phyloP scores from a whole-genome alignment of 2,888 invertebrate species.

The Melieria crassipennis region DNA sequence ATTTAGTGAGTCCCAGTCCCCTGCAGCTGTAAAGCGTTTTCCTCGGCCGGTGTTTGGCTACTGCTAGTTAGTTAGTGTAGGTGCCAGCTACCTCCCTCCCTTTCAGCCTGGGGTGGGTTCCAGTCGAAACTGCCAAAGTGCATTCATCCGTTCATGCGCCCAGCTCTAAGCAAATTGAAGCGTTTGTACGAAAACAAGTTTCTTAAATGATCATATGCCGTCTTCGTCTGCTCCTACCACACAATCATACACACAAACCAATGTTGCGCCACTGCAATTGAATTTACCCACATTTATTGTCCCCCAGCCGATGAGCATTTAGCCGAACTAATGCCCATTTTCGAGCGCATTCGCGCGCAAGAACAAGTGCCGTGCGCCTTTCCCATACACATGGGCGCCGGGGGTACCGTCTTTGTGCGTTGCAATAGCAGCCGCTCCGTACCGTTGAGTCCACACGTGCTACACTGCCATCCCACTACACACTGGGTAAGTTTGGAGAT shows the following conservation, averaged over 20 bases:
- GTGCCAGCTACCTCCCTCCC: too few species aligned
- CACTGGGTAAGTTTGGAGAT: conserved; percentile 69
- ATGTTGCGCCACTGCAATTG: not conserved
- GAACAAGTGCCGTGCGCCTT: conserved; percentile 92
- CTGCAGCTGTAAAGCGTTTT: too few species aligned
- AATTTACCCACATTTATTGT: not conserved
- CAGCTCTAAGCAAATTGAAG: conserved; percentile 20
- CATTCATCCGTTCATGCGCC: not conserved
- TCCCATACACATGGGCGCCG: conserved; percentile 85
- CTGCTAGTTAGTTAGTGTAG: too few species aligned
- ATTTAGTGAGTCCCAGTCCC: too few species aligned
- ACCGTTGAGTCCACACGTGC: conserved; percentile 73
- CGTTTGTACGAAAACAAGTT: conserved; percentile 20
- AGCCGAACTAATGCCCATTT: conserved; percentile 95
- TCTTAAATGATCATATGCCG: conserved; percentile 63
- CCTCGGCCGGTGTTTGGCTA: too few species aligned
- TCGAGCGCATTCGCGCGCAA: conserved; percentile 90
- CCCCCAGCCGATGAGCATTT: conserved; percentile 88
- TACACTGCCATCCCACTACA: conserved; percentile 74
- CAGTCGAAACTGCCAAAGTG: too few species aligned
- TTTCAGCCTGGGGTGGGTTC: too few species aligned
- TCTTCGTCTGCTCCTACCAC: conserved; percentile 38
- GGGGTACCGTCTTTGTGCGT: conserved; percentile 73
- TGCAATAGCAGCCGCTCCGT: conserved; percentile 73
- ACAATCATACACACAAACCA: not conserved